Base-by-base conservation (phyloP, 1,140 invertebrate genomes). In the Eulimnadia texana region DNA sequence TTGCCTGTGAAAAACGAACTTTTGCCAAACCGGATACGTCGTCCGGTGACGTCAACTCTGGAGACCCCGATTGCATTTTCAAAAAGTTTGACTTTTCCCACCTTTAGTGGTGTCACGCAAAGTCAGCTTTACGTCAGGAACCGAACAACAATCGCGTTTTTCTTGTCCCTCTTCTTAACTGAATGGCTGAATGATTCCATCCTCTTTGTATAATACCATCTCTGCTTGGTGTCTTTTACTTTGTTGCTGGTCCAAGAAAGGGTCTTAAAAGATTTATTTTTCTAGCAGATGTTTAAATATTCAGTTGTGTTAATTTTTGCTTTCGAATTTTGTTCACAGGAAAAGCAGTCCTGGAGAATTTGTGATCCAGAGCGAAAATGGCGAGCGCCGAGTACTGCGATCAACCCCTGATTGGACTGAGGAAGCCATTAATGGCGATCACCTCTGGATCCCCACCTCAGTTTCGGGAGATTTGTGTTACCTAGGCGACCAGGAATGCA, bases 401-500 rank as follows among this genome's bases (percentile, higher is more conserved):
- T 83, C 84, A 55, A 88, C 85, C 13, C 87, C 87, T 6, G 87
- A 90, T 71, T 90, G 88, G 88, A 79, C 80, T 47, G 83, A 86
- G 65, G 73, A 74, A 23, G 87, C 88, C 2, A 72, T 86, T 64
- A 88, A 88, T 72, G 86, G 86, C 1, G 89, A 90, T 72, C 89
- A 93, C 72, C 79, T 91, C 61, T 93, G 89, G 89, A 82, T 84
- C 60, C 82, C 86, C 47, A 89, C 87, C 3, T 84, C 85, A 3
- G 84, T 85, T 24, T 94, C 91, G 3, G 90, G 90, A 1, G 92
- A 95, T 71, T 86, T 90, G 70, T 96, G 93, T 72, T 93, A 94
- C 71, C 83, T 92, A 13, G 85, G 85, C 50, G 88, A 91, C 67
- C 79, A 81, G 33, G 88, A 93, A 68, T 94, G 92, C 72, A 82